Percentiles rank a stretch among this genome's conserved stretches.
phyloP scores from a whole-genome alignment of 2,797 vertebrate species.

The Hippocampus kuda region DNA sequence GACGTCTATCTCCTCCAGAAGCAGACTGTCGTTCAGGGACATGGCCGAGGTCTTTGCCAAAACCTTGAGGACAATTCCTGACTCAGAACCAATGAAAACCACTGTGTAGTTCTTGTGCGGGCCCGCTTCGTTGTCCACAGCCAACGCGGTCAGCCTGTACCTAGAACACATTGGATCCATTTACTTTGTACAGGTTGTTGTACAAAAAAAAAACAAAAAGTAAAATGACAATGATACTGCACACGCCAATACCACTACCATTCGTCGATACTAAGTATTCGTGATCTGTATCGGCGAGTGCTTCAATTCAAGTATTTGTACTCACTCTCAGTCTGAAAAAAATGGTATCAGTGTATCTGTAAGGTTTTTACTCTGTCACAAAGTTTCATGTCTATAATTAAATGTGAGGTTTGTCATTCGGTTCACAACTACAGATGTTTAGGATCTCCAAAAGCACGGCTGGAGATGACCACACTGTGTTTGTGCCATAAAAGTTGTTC shows the following conservation, averaged over 20 bases:
- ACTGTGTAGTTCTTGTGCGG: slow-evolving; percentile 92
- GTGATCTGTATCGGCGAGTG: background rate
- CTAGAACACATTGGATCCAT: slow-evolving; percentile 51
- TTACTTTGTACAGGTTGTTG: background rate
- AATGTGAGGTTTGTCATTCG: background rate
- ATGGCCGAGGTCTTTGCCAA: slow-evolving; percentile 81
- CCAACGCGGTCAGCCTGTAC: slow-evolving; percentile 86
- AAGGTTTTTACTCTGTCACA: too few relatives aligned
- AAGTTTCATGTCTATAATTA: too few relatives aligned
- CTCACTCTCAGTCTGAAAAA: background rate
- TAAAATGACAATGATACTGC: too few relatives aligned
- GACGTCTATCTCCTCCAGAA: slow-evolving; percentile 95
- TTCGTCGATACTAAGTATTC: too few relatives aligned
- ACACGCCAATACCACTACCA: too few relatives aligned
- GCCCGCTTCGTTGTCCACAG: slow-evolving; percentile 85
- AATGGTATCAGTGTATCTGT: too few relatives aligned
- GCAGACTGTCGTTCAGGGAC: slow-evolving; percentile 85
- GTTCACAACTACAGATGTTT: background rate
- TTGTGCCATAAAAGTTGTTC: too few relatives aligned
- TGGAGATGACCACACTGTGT: too few relatives aligned
- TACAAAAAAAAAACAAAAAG: background rate
- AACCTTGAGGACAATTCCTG: slow-evolving; percentile 90
- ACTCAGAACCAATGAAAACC: slow-evolving; percentile 92
- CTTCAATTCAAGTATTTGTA: background rate
- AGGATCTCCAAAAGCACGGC: background rate